Base-by-base conservation (phyloP, 2,797 vertebrate species). In the Chrysolophus pictus region DNA sequence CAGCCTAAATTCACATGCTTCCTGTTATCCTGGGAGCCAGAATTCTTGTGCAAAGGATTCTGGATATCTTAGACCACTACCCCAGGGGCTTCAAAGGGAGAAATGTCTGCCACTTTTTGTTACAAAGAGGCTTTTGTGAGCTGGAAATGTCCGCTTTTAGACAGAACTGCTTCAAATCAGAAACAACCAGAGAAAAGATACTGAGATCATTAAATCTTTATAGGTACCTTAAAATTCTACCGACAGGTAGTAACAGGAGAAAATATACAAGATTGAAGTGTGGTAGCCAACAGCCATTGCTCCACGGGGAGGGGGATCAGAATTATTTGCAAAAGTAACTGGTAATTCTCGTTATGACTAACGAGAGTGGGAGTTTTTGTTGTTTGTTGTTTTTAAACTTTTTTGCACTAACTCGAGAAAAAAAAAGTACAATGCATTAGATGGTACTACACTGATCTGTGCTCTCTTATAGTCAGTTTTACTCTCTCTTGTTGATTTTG, bases 201-300 rank as follows among this genome's bases (percentile, higher is more conserved):
- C 35, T 5, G 46, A 77, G 81, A 85, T 77, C 51, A 83, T 89
- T 42, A 88, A 63, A 90, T 44, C 75, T 92, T 94, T 85, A 81
- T 26, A 78, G 59, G 42, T 11, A 49, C 64, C 49, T 94, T 93
- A 84, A 88, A 83, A 88, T 73, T 88, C 85, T 75, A 62, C 35
- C 62, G 85, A 80, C 71, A 88, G 92, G 51, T 49, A 82, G 33
- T 24, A 87, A 81, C 9, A 47, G 23, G 67, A 47, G 62, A 33
- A 89, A 64, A 78, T 65, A 69, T 12, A 17, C 64, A 75, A 11
- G 56, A 42, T 64, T 56, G 68, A 49, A 74, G 77, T 2, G 24
- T 2, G 17, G 41, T 26, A 77, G 58, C 75, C 80, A 92, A 35
- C 46, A 78, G 73, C 11, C 44, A n/a, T 0, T 62, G 53, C 4